phyloP scores from a whole-genome alignment of 2,113 vertebrate species.

The cattle (Bos taurus) region ARS-UCD2.0 NC_037333.1:35766001-35766500 shows the following conservation, averaged over 20 bases:
- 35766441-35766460: not conserved
- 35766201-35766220: not conserved
- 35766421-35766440: not conserved
- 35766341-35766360: not conserved
- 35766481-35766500: not conserved
- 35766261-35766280: not conserved
- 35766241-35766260: too few relatives aligned
- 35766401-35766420: not conserved
- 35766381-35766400: not conserved
- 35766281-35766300: not conserved
- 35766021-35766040: not conserved
- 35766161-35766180: not conserved
- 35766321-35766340: not conserved
- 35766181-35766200: fast-evolving
- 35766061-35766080: not conserved
- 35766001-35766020: not conserved
- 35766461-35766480: not conserved
- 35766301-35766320: not conserved
- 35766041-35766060: not conserved
- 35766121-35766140: not conserved
- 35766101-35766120: not conserved
- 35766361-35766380: not conserved
- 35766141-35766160: not conserved
- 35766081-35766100: not conserved
- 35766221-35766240: not conserved